Evolutionary conservation across 1,140 invertebrate species (phyloP).

Genomic region (Magallana ariakensis): DNA sequence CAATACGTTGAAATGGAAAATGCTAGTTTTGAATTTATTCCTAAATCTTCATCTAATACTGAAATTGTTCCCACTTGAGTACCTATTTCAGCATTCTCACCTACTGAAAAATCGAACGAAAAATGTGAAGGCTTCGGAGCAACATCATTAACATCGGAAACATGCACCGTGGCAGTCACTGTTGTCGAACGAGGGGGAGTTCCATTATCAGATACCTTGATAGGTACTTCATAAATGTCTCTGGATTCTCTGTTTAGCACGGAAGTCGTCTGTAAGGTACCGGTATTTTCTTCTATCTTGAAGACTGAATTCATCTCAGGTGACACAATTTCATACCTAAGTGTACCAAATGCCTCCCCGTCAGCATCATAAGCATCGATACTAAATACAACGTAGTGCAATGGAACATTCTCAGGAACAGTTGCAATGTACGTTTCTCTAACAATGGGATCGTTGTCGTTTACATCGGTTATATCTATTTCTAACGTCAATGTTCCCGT

Average conservation of each 20-base stretch:
- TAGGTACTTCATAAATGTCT: constrained; percentile 44
- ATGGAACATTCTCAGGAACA: constrained; percentile 61
- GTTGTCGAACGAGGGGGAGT: constrained; percentile 42
- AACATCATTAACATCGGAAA: constrained; percentile 61
- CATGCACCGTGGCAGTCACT: constrained; percentile 50
- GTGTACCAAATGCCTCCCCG: constrained; percentile 63
- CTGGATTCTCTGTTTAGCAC: constrained; percentile 53
- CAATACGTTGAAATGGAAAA: constrained; percentile 61
- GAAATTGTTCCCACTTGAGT: constrained; percentile 50
- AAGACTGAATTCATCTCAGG: constrained; percentile 29
- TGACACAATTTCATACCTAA: constrained; percentile 47
- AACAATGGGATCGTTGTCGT: constrained; percentile 63
- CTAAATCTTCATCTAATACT: constrained; percentile 65
- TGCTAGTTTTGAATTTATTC: constrained; percentile 58
- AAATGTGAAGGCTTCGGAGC: constrained; percentile 42
- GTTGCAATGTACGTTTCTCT: constrained; percentile 55
- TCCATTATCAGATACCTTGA: constrained; percentile 54
- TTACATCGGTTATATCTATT: constrained; percentile 64
- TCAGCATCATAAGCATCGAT: constrained; percentile 93
- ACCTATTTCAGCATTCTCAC: constrained; percentile 56
- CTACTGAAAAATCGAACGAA: constrained; percentile 58
- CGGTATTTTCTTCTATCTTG: constrained; percentile 49
- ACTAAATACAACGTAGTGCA: constrained; percentile 89
- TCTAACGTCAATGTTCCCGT: constrained; percentile 67
- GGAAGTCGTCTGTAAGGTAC: constrained; percentile 51